Conservation (phyloP, 2,113 vertebrate species). For the Stercorarius parasiticus region DNA sequence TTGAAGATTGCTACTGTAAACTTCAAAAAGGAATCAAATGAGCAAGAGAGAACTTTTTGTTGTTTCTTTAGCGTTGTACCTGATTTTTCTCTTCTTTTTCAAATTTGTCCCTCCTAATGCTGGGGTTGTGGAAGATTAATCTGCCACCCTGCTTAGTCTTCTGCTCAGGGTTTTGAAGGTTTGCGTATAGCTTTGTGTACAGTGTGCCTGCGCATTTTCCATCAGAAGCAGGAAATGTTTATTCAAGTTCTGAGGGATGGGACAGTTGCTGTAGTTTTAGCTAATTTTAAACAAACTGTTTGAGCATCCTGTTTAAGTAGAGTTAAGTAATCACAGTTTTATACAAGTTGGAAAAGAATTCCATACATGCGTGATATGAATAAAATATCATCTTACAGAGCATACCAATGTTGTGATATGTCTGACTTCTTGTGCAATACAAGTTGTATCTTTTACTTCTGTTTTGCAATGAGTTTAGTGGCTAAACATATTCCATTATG, state of each 20-base stretch:
- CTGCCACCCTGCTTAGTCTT: neutral
- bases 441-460: neutral
- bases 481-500: neutral
- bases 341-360: conserved; percentile 46
- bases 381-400: conserved; percentile 34
- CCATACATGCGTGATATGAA: neutral
- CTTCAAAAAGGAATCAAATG: conserved; percentile 6
- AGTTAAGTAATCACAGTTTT: conserved; percentile 63
- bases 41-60: neutral
- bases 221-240: conserved; percentile 91
- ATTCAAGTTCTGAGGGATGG: conserved; percentile 85
- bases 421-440: neutral
- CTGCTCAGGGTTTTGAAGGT: neutral
- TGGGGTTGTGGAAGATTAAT: neutral
- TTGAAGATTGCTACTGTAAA: neutral
- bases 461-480: neutral
- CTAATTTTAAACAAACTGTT: conserved; percentile 90
- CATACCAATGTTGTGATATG: neutral
- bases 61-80: neutral
- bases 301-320: conserved; percentile 88
- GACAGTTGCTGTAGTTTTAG: conserved; percentile 77
- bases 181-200: neutral
- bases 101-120: neutral
- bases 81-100: neutral
- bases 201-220: conserved; percentile 59